Evolutionary conservation across 2,797 vertebrate genomes (phyloP).

Genomic region (Pantherophis alleghaniensis): DNA sequence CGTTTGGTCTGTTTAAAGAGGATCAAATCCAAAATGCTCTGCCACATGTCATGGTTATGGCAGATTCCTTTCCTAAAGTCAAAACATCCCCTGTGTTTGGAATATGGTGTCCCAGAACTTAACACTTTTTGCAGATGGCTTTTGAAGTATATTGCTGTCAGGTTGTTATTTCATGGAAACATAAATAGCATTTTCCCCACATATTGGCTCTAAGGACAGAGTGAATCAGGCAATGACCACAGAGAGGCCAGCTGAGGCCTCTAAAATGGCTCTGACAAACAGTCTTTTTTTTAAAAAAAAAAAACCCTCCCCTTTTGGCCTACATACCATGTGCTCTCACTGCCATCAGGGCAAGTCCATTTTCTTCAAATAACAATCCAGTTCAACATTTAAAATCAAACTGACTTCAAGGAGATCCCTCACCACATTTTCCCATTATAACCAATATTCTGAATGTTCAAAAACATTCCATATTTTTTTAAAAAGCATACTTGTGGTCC

Average conservation of each 20-base stretch:
- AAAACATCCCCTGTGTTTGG: neutral
- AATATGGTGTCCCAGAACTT: neutral
- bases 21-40: neutral
- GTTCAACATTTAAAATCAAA: neutral
- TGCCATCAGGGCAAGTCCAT: neutral
- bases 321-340: neutral
- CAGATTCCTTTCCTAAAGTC: neutral
- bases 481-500: neutral
- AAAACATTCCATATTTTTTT: neutral
- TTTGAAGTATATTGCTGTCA: neutral
- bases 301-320: neutral
- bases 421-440: neutral
- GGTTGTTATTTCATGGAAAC: neutral
- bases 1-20: neutral
- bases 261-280: neutral
- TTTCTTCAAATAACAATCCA: neutral
- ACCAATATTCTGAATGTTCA: neutral
- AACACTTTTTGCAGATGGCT: constrained; percentile 10
- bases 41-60: neutral
- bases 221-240: neutral
- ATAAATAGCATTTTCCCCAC: neutral
- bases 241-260: neutral
- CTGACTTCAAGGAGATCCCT: neutral
- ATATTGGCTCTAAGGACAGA: neutral
- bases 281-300: too few species aligned